A percentile compares a stretch with the other conserved stretches of the same genome.
Evolutionary conservation across 2,797 vertebrate genomes (phyloP).

Genomic region (Chaenodraco wilsoni): DNA sequence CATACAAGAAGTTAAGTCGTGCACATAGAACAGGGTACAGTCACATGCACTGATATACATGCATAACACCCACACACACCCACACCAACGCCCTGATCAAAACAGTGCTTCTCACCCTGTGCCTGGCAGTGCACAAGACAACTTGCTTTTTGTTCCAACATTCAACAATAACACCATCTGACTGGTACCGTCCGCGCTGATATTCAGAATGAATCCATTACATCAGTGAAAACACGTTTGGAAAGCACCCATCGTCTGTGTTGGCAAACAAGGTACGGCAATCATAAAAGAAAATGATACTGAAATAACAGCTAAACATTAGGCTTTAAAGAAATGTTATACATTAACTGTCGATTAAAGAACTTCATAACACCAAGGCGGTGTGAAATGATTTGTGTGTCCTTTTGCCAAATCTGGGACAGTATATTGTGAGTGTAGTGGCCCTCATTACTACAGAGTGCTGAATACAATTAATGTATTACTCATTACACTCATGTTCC

Average conservation of each 20-base stretch:
- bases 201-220: conserved; percentile 20
- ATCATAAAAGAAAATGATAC: background rate
- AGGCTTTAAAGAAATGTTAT: background rate
- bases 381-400: background rate
- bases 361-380: background rate
- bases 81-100: background rate
- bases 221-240: background rate
- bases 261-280: background rate
- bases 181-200: conserved; percentile 15
- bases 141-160: conserved; percentile 41
- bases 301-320: background rate
- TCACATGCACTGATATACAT: background rate
- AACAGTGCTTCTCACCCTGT: background rate
- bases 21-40: conserved; percentile 7
- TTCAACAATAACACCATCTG: conserved; percentile 23
- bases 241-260: background rate
- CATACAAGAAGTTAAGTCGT: background rate
- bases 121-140: background rate
- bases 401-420: conserved; percentile 35
- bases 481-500: conserved; percentile 11
- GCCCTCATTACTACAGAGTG: conserved; percentile 47
- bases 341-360: background rate
- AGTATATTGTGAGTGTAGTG: conserved; percentile 34
- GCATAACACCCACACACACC: background rate
- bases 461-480: conserved; percentile 48